Base-by-base conservation (phyloP, 2,888 invertebrate species). In the Drosophila lutescens region DNA sequence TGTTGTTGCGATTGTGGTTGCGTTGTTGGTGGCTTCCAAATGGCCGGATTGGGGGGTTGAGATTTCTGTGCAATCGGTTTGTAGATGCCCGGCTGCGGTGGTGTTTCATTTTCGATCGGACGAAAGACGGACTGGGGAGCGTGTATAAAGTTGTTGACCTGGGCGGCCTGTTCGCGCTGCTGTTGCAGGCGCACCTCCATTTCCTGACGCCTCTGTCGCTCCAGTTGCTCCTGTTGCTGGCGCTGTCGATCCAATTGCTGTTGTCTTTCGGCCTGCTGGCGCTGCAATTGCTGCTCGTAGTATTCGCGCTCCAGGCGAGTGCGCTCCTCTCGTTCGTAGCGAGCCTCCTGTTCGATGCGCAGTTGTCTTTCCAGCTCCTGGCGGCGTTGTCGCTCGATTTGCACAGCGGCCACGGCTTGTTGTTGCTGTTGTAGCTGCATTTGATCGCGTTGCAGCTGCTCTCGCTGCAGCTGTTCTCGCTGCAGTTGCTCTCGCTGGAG, bases 41-140 rank as follows among this genome's bases (percentile, higher is more conserved):
- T 85, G 20, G 71, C 76, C 4, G 47, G 51, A 7, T 61, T 73
- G 0, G 71, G 20, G 0, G 71, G 23, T 12, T 78, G 77, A 0
- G 86, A 74, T 12, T 80, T 65, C 50, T 89, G 86, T 1, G 90
- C 77, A 54, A 91, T 89, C 5, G 91, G 92, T 65, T 86, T 91
- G 69, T 88, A 91, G 50, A 88, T 85, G 50, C 76, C 77, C 1
- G 81, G 86, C 7, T 70, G 74, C 8, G 78, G 79, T 10, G 72
- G 61, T 80, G 92, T 67, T n/a, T 78, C 79, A n/a, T 72, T 86
- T 0, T 91, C 91, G 12, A 91, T 90, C 1, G 92, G 96, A 76
- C 95, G 94, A 86, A 96, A 96, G 4, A 95, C 96, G 10, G 96
- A 96, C 93, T 95, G 94, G 0, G 95, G 95, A 0, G 96, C 96